Percentiles rank a stretch among this genome's conserved stretches.
phyloP scores from a whole-genome alignment of 2,888 invertebrate genomes.

The Aphidius colemani region DNA sequence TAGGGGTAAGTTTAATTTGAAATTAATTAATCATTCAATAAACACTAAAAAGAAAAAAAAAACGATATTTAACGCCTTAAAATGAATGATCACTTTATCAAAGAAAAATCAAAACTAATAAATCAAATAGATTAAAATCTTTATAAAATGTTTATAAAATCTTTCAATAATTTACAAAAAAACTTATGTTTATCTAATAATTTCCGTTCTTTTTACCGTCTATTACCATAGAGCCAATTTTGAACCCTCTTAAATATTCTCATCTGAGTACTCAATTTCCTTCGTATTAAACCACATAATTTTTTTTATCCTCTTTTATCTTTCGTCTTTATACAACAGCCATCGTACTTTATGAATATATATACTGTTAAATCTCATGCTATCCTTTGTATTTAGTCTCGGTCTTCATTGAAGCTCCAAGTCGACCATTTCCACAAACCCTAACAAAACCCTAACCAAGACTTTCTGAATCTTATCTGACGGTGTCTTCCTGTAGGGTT shows the following conservation, averaged over 20 bases:
- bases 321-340: slow-evolving; percentile 24
- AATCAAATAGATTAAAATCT: too few relatives aligned
- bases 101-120: too few relatives aligned
- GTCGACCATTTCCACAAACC: slow-evolving; percentile 32
- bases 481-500: slow-evolving; percentile 41
- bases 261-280: slow-evolving; percentile 61
- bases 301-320: slow-evolving; percentile 39
- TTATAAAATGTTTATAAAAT: too few relatives aligned
- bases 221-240: slow-evolving; percentile 49
- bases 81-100: slow-evolving; percentile 7
- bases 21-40: not conserved
- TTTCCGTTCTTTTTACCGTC: slow-evolving; percentile 31
- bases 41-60: slow-evolving; percentile 18
- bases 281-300: slow-evolving; percentile 60
- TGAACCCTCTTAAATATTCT: slow-evolving; percentile 59
- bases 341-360: slow-evolving; percentile 25
- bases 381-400: slow-evolving; percentile 28
- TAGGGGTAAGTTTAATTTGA: slow-evolving; percentile 75
- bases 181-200: slow-evolving; percentile 54
- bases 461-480: slow-evolving; percentile 34
- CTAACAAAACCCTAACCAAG: slow-evolving; percentile 25
- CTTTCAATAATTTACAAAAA: too few relatives aligned
- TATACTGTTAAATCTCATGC: slow-evolving; percentile 29
- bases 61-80: slow-evolving; percentile 5
- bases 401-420: slow-evolving; percentile 36